Conservation (phyloP, 2,113 vertebrate species). For the Eleginops maclovinus region DNA sequence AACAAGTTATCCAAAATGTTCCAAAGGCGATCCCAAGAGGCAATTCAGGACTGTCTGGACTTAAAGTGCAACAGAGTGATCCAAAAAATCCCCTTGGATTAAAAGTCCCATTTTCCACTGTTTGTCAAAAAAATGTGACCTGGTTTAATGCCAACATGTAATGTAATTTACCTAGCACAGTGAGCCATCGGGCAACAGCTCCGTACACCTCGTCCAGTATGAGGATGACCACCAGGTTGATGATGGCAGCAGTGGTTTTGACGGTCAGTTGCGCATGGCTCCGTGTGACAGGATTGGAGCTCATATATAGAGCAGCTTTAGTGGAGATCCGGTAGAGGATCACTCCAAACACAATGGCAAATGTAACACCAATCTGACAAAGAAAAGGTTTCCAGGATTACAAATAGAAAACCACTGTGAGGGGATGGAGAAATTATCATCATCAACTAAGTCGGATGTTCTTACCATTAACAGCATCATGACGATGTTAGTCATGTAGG, state of each 20-base stretch:
- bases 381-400: background rate
- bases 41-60: too few species aligned
- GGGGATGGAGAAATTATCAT: too few species aligned
- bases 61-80: background rate
- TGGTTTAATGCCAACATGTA: background rate
- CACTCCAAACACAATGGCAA: constrained; percentile 96
- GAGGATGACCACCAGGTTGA: constrained; percentile 98
- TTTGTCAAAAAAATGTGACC: background rate
- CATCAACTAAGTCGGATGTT: background rate
- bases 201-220: constrained; percentile 97
- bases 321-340: constrained; percentile 97
- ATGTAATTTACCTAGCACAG: constrained; percentile 88
- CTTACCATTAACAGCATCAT: constrained; percentile 97
- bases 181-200: constrained; percentile 96
- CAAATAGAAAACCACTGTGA: background rate
- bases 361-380: constrained; percentile 92
- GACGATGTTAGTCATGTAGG: constrained; percentile 93
- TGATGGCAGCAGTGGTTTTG: constrained; percentile 96
- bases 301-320: constrained; percentile 94
- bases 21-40: too few species aligned
- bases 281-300: constrained; percentile 89
- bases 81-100: background rate
- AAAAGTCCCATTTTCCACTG: background rate
- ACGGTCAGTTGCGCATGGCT: constrained; percentile 93
- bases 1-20: too few species aligned